These are phyloP conservation scores for Heliangelus exortis DNA, from an alignment of 2,797 vertebrate genomes.

Conservation along the genomic window DNA sequence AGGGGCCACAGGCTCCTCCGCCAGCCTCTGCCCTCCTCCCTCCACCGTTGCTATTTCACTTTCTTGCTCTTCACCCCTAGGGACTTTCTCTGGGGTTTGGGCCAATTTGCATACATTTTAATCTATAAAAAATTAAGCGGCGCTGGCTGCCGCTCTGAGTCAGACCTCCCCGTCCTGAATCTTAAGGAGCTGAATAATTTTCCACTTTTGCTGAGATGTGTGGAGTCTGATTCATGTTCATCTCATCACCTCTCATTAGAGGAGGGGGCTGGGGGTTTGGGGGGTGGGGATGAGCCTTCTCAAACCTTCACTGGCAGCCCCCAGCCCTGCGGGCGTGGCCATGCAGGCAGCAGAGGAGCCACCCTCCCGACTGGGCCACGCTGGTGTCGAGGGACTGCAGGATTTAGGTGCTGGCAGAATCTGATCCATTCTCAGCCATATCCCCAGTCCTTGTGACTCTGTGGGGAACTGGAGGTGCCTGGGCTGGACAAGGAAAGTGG, in stretches of 20 bases:
- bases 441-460: not conserved
- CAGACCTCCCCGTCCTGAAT: constrained; percentile 79
- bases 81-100: constrained; percentile 80
- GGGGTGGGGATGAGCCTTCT: constrained; percentile 3
- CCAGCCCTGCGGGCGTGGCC: accelerated
- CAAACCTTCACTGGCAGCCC: not conserved
- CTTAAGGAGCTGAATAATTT: constrained; percentile 82
- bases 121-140: constrained; percentile 85
- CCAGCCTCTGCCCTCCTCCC: constrained; percentile 24
- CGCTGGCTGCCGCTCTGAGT: constrained; percentile 77
- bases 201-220: constrained; percentile 74
- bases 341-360: not conserved
- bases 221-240: constrained; percentile 74
- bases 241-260: constrained; percentile 66
- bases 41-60: constrained; percentile 54
- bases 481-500: accelerated
- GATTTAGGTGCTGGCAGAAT: not conserved
- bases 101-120: constrained; percentile 84
- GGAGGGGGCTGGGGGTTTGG: not conserved
- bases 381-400: accelerated
- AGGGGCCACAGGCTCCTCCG: not conserved
- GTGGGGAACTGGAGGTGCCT: not conserved
- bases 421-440: not conserved
- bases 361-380: accelerated
- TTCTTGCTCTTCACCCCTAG: constrained; percentile 74